Evolutionary conservation across 2,113 vertebrate species (phyloP).

Genomic region (Merops nubicus): DNA sequence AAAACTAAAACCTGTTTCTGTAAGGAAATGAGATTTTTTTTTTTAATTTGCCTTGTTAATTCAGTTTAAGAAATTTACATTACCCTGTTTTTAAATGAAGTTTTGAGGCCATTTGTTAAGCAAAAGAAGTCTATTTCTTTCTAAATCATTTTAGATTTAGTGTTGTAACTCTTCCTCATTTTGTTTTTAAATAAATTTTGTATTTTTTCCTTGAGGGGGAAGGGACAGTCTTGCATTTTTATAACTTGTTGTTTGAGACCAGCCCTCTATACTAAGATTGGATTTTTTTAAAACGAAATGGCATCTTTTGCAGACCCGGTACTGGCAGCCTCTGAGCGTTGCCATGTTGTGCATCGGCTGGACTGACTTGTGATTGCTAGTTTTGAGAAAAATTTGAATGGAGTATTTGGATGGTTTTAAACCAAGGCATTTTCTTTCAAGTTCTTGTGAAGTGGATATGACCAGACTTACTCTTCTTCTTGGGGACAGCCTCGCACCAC

Average conservation of each 20-base stretch:
- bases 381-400: conserved; percentile 54
- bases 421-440: conserved; percentile 74
- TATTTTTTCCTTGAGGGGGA: conserved; percentile 74
- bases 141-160: conserved; percentile 78
- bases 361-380: conserved; percentile 65
- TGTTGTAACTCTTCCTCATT: conserved; percentile 74
- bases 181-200: conserved; percentile 77
- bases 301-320: conserved; percentile 67
- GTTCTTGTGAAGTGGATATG: conserved; percentile 76
- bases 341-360: conserved; percentile 49
- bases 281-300: not conserved
- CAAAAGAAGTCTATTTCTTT: conserved; percentile 74
- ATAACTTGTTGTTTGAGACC: conserved; percentile 72
- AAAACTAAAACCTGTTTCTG: conserved; percentile 84
- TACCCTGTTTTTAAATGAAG: conserved; percentile 74
- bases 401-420: conserved; percentile 77
- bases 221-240: conserved; percentile 75
- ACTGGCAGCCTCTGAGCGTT: conserved; percentile 38
- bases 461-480: conserved; percentile 64
- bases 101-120: conserved; percentile 76
- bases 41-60: conserved; percentile 80
- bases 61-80: conserved; percentile 76
- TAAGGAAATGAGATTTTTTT: conserved; percentile 78
- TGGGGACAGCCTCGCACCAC: conserved; percentile 49
- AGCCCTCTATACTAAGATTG: conserved; percentile 65